Base-by-base conservation (phyloP, 2,797 vertebrate species). In the Protonibea diacanthus region DNA sequence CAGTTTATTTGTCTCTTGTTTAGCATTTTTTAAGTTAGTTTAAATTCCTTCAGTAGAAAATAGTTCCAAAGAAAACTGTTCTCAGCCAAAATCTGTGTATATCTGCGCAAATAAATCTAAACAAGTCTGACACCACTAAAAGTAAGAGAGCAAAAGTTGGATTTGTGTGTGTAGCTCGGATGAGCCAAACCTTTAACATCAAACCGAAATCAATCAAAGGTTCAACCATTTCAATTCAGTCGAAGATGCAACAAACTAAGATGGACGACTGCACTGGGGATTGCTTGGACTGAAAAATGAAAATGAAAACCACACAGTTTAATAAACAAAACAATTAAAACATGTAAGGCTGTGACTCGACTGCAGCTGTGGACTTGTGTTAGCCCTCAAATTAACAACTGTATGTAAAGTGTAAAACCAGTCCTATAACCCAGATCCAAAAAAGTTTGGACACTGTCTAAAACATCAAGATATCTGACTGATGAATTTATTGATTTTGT, bases 1-100 rank as follows among this genome's bases (percentile, higher is more conserved):
- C 6, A 33, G 33, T 51, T 52, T 6, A 21, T 60, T 21, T 45
- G 21, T 4, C 5, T 53, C 20, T n/a, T 17, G 3, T 13, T 47
- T 12, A 1, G 18, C 17, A 2, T 33, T 33, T 33, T 7, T 0
- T 33, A 1, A 8, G 1, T n/a, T 1, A 3, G 20, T n/a, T 49
- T 49, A 20, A 18, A 48, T 18, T 18, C 2, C 17, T 18, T 48
- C 47, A 17, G 14, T 48, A 20, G 47, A 48, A 20, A 20, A 7
- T 51, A n/a, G 9, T 51, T 51, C 48, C 20, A 48, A 48, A 11
- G 48, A 21, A n/a, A 51, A 51, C 33, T 33, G 33, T 33, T 33
- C 48, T 20, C 27, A 57, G 27, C 17, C 10, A 33, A 1, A 33
- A 33, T 33, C 33, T 13, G 42, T 42, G 42, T 42, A 11, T 12